phyloP scores from a whole-genome alignment of 2,888 invertebrate species.

The Plutella xylostella region DNA sequence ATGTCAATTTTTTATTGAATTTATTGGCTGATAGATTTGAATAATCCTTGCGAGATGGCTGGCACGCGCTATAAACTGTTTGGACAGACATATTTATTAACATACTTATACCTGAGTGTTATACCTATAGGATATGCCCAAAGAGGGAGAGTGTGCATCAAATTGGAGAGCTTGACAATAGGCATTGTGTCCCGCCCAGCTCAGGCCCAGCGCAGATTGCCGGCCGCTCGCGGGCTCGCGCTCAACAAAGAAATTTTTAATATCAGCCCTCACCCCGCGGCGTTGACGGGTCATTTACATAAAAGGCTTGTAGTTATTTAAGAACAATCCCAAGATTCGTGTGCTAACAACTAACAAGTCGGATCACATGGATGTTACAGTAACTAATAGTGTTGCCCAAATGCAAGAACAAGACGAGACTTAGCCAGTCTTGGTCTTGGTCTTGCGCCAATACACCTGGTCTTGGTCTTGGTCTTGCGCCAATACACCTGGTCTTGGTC shows the following conservation, averaged over 20 bases:
- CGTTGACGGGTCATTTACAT: constrained; percentile 55
- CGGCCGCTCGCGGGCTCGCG: constrained; percentile 22
- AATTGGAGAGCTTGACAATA: constrained; percentile 11
- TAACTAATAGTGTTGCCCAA: too few relatives aligned
- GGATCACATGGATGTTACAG: constrained; percentile 57
- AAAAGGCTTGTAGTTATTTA: constrained; percentile 55
- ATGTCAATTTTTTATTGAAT: not conserved
- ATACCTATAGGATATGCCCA: too few relatives aligned
- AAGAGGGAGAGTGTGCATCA: constrained; percentile 9
- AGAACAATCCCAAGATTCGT: constrained; percentile 42
- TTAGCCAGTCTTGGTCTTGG: too few relatives aligned
- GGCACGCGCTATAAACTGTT: constrained; percentile 1
- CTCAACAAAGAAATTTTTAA: constrained; percentile 59
- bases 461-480: too few relatives aligned
- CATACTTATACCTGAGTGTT: too few relatives aligned
- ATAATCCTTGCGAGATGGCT: not conserved
- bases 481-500: too few relatives aligned
- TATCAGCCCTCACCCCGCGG: constrained; percentile 55
- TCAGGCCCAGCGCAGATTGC: constrained; percentile 37
- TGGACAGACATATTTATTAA: too few relatives aligned
- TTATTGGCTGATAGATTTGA: not conserved
- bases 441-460: too few relatives aligned
- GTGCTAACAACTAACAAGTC: constrained; percentile 30
- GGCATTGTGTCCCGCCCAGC: constrained; percentile 13
- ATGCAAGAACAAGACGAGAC: too few relatives aligned